Percentiles rank a stretch among this genome's conserved stretches.
Conservation (phyloP, 2,888 invertebrate species). For the Electrophaes corylata region DNA sequence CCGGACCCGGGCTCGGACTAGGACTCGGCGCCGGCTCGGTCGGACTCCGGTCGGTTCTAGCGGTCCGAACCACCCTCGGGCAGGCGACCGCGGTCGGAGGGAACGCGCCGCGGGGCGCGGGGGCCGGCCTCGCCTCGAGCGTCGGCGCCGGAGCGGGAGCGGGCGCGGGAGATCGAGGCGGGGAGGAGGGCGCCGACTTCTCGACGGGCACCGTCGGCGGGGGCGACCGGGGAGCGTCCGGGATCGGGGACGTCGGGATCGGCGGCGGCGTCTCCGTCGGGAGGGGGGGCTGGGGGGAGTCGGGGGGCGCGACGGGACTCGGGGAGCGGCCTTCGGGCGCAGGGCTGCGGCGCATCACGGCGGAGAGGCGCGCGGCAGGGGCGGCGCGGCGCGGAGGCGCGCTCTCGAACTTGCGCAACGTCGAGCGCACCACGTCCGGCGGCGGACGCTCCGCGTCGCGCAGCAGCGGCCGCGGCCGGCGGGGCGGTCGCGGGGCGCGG, state of each 20-base stretch:
- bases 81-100: constrained; percentile 61
- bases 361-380: constrained; percentile 77
- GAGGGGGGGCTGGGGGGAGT: constrained; percentile 7
- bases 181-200: constrained; percentile 47
- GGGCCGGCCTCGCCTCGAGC: not conserved
- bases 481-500: constrained; percentile 78
- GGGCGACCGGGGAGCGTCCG: constrained; percentile 40
- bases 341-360: constrained; percentile 64
- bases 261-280: not conserved
- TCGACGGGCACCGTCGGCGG: constrained; percentile 1
- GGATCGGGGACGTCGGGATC: constrained; percentile 68
- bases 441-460: constrained; percentile 88
- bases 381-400: constrained; percentile 83
- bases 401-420: constrained; percentile 92
- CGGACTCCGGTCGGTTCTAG: constrained; percentile 5
- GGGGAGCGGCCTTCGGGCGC: constrained; percentile 83
- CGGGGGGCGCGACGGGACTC: constrained; percentile 35
- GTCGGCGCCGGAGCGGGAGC: not conserved
- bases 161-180: constrained; percentile 48
- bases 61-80: constrained; percentile 58
- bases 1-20: constrained; percentile 33
- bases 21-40: constrained; percentile 43
- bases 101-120: constrained; percentile 29
- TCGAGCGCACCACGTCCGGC: constrained; percentile 94
- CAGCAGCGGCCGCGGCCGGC: constrained; percentile 77